Conservation (phyloP, 1,140 invertebrate genomes). For the Neodiprion virginianus region DNA sequence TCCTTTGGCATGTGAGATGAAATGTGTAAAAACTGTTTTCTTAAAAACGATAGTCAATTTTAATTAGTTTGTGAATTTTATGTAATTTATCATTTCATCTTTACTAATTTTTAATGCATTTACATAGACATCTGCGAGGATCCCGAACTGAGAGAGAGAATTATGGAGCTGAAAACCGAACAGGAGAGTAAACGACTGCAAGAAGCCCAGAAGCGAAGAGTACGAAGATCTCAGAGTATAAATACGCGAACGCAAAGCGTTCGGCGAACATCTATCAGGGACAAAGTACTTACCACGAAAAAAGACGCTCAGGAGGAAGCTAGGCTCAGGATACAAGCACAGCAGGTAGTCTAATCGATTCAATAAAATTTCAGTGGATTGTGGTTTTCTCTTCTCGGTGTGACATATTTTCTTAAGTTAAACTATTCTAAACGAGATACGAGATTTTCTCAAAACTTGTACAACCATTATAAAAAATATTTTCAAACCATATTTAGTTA, state of each 20-base stretch:
- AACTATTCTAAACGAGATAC: not conserved
- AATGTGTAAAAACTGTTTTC: no score
- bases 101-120: conserved; percentile 4
- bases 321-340: conserved; percentile 71
- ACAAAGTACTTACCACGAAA: conserved; percentile 93
- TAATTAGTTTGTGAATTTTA: no score
- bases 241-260: conserved; percentile 84
- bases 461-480: not conserved
- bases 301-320: conserved; percentile 95
- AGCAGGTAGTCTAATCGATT: conserved; percentile 59
- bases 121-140: conserved; percentile 93
- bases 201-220: conserved; percentile 68
- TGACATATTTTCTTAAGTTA: no score
- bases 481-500: conserved; percentile 2
- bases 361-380: conserved; percentile 11
- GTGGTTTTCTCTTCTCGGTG: no score
- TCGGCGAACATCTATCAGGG: conserved; percentile 90
- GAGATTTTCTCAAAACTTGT: not conserved
- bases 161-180: conserved; percentile 87
- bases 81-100: no score
- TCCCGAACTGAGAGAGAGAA: conserved; percentile 89
- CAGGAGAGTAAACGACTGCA: conserved; percentile 81
- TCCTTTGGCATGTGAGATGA: no score
- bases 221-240: conserved; percentile 69
- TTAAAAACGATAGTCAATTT: no score